These are phyloP conservation scores for Scytalopus superciliaris DNA, from an alignment of 2,113 vertebrate genomes.

Conservation along the genomic window DNA sequence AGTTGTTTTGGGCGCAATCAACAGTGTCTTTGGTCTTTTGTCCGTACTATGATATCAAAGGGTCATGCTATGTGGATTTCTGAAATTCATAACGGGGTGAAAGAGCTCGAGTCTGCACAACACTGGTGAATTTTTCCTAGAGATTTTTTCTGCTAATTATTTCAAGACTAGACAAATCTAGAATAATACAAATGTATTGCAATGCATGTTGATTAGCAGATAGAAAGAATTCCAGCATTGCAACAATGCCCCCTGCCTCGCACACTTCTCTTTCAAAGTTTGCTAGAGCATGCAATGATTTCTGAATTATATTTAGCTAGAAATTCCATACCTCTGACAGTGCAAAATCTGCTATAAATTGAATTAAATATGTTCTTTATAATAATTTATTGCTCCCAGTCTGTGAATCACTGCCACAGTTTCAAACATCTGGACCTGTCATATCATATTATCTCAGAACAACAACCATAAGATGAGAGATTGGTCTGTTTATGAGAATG, in stretches of 20 bases:
- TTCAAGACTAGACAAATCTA: not conserved
- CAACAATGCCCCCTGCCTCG: not conserved
- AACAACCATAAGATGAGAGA: not conserved
- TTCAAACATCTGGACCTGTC: slow-evolving; percentile 47
- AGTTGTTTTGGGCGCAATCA: not conserved
- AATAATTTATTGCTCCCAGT: slow-evolving; percentile 18
- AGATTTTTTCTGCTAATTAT: not conserved
- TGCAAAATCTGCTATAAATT: slow-evolving; percentile 26
- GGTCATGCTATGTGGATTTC: not conserved
- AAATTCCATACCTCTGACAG: slow-evolving; percentile 22
- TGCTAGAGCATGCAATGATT: not conserved
- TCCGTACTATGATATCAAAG: not conserved
- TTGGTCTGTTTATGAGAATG: not conserved
- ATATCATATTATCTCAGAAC: slow-evolving; percentile 13
- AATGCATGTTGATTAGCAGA: not conserved
- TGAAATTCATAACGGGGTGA: not conserved
- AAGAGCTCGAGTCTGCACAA: not conserved
- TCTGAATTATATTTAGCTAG: not conserved
- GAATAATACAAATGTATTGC: not conserved
- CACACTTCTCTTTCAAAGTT: not conserved
- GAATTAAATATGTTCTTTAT: slow-evolving; percentile 16
- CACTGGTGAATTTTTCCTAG: not conserved
- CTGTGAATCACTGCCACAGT: not conserved
- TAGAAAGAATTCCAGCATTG: not conserved
- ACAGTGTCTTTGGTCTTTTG: not conserved